A percentile compares a stretch with the other conserved stretches of the same genome.
These are phyloP conservation scores for Gyrodactylus bullatarudis DNA, from an alignment of 1,140 invertebrate genomes.

Conservation along the genomic window DNA sequence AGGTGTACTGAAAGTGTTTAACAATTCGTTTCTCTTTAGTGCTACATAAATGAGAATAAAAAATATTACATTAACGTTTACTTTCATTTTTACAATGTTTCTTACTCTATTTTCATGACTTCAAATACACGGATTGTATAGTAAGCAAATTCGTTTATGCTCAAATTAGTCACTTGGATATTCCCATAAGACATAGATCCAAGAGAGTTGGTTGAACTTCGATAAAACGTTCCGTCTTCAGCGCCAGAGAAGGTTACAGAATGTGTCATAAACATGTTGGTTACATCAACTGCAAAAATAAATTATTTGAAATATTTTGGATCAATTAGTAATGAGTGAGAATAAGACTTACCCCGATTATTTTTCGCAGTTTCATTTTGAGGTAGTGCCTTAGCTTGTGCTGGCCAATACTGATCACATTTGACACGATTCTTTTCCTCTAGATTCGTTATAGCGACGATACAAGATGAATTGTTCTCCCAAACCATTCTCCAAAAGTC, in stretches of 20 bases:
- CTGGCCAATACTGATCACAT: slow-evolving; percentile 32
- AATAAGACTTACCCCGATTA: neutral
- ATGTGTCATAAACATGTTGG: neutral
- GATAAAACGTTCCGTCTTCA: neutral
- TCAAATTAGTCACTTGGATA: slow-evolving; percentile 38
- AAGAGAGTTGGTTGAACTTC: neutral
- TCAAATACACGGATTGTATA: slow-evolving; percentile 77
- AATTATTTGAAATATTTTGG: neutral
- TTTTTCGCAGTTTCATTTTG: neutral
- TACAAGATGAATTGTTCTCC: slow-evolving; percentile 95
- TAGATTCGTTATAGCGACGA: slow-evolving; percentile 87
- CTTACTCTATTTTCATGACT: slow-evolving; percentile 7
- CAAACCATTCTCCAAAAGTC: slow-evolving; percentile 99
- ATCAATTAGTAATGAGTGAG: neutral
- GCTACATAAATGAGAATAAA: neutral
- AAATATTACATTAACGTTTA: no score
- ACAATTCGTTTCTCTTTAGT: slow-evolving; percentile 31
- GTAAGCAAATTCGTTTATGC: slow-evolving; percentile 60
- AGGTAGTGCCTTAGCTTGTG: slow-evolving; percentile 35
- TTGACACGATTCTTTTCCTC: slow-evolving; percentile 92
- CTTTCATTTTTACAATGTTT: no score
- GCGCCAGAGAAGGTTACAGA: neutral
- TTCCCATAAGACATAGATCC: slow-evolving; percentile 14
- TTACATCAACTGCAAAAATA: neutral
- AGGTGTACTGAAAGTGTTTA: slow-evolving; percentile 5